Evolutionary conservation across 1,140 invertebrate genomes (phyloP).

Genomic region (Drosophila kurseongensis): DNA sequence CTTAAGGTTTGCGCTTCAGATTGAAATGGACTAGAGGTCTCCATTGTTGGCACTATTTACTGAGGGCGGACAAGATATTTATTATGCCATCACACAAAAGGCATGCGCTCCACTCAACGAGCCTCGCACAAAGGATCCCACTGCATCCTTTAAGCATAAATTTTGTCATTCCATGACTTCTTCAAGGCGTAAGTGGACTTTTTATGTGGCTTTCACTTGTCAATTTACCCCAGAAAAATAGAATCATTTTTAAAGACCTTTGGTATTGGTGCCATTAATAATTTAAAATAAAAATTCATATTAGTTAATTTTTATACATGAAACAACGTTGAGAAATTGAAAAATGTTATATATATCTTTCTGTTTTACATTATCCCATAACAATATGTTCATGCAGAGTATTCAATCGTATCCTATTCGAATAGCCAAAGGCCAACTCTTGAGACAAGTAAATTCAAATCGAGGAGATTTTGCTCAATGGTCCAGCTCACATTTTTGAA

Average conservation of each 20-base stretch:
- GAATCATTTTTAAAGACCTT: background rate
- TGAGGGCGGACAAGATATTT: constrained; percentile 69
- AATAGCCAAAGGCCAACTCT: background rate
- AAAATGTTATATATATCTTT: background rate
- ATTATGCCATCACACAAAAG: constrained; percentile 81
- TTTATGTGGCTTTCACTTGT: background rate
- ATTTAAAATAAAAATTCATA: too few species aligned
- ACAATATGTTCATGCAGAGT: constrained; percentile 1
- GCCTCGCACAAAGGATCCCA: constrained; percentile 27
- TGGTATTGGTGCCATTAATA: too few species aligned
- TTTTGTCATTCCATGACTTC: constrained; percentile 10
- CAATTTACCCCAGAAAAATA: background rate
- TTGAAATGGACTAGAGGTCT: constrained; percentile 20
- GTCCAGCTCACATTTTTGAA: constrained; percentile 33
- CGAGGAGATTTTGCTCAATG: constrained; percentile 14
- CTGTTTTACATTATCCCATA: too few species aligned
- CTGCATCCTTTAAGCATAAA: constrained; percentile 64
- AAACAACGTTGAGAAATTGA: too few species aligned
- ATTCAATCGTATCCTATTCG: background rate
- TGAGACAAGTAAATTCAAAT: constrained; percentile 47
- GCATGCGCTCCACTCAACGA: constrained; percentile 49
- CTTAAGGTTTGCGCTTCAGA: constrained; percentile 26
- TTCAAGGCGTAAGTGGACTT: constrained; percentile 3
- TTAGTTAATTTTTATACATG: too few species aligned
- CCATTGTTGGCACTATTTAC: constrained; percentile 70